Base-by-base conservation (phyloP, 2,888 invertebrate genomes). In the Subacronicta megacephala region DNA sequence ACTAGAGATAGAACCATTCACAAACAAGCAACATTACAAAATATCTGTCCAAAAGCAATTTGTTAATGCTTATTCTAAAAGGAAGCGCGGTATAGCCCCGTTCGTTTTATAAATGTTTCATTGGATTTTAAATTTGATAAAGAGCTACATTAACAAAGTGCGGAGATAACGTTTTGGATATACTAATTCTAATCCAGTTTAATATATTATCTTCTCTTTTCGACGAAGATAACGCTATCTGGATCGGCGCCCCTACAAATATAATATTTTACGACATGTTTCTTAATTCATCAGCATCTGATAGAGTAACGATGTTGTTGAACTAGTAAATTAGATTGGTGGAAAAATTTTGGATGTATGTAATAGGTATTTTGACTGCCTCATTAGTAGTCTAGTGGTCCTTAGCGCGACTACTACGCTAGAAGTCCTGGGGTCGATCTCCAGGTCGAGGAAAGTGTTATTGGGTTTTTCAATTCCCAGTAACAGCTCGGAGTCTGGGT, bases 21-120 rank as follows among this genome's bases (percentile, higher is more conserved):
- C 87, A 87, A 88, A 88, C 85, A 87, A 84, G 84, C 77, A 78
- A 85, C 84, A 85, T 90, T 85, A 92, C 89, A 89, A 87, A 88
- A 90, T 90, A 86, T 87, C 83, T 88, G 83, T 80, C 82, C 80
- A 73, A 81, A 76, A 86, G 87, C 84, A 88, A 92, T 92, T 91
- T 92, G 90, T 92, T 85, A 82, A 83, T 85, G 73, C 81, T 84
- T 77, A 82, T 81, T 79, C 73, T 80, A 83, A 90, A 88, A 90
- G 89, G 88, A 89, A 89, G 88, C 87, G 88, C 81, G 79, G 73
- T 70, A 72, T 81, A 79, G 77, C 75, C 65, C 67, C 67, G 72
- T 64, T 73, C 70, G 75, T 74, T 77, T 88, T 83, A 75, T 76
- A 77, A 85, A 86, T 82, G 78, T 83, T 83, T 78, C 77, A 68